Conservation (phyloP, 2,888 invertebrate species). For the Malacosoma neustria region DNA sequence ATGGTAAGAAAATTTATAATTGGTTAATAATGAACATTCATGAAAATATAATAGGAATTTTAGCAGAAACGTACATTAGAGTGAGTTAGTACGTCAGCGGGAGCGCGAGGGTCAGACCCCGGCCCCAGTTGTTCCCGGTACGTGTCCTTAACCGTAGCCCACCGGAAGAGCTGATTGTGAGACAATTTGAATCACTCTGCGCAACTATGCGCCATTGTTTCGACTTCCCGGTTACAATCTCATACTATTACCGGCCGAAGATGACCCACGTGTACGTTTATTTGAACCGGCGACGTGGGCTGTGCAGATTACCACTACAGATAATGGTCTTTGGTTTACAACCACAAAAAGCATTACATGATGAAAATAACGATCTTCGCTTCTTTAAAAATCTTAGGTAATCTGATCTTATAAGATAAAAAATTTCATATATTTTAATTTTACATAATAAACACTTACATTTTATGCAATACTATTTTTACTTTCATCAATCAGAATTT, state of each 20-base stretch:
- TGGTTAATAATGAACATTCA: too few species aligned
- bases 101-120: constrained; percentile 19
- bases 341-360: background rate
- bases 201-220: constrained; percentile 43
- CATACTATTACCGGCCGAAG: constrained; percentile 20
- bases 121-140: constrained; percentile 19
- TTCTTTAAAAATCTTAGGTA: too few species aligned
- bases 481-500: too few species aligned
- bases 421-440: too few species aligned
- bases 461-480: too few species aligned
- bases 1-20: too few species aligned
- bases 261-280: constrained; percentile 9
- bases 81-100: constrained; percentile 8
- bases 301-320: background rate
- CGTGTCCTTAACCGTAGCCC: constrained; percentile 30
- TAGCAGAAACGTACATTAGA: background rate
- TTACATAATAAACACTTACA: too few species aligned
- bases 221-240: constrained; percentile 40
- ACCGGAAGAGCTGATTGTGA: constrained; percentile 62
- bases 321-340: background rate
- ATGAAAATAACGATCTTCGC: background rate
- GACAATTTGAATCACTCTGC: constrained; percentile 60
- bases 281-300: background rate
- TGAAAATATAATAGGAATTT: too few species aligned
- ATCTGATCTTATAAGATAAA: too few species aligned